Conservation (phyloP, 2,113 vertebrate genomes). For the Chrysochloris asiatica region DNA sequence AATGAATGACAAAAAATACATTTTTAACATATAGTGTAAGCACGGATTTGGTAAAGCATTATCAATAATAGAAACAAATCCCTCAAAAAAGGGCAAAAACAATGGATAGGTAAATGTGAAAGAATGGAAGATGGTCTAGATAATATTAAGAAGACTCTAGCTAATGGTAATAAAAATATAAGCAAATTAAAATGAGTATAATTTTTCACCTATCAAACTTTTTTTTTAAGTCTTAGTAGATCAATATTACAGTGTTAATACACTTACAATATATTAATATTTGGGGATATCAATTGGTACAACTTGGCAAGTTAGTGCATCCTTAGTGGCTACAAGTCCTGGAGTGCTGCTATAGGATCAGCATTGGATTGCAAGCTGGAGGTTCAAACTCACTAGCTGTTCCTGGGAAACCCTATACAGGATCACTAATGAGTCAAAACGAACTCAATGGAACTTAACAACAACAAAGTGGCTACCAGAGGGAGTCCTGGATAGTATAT, state of each 20-base stretch:
- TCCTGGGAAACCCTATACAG: too few relatives aligned
- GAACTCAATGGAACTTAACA: too few relatives aligned
- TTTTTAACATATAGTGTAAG: slow-evolving; percentile 16
- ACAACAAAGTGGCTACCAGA: too few relatives aligned
- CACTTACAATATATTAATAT: background rate
- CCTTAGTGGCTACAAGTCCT: background rate
- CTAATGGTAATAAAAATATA: background rate
- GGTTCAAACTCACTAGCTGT: too few relatives aligned
- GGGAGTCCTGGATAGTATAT: background rate
- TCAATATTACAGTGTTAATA: background rate
- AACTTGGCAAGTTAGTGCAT: background rate
- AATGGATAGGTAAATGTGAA: background rate
- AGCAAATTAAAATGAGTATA: background rate
- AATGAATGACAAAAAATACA: background rate
- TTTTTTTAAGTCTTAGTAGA: too few relatives aligned
- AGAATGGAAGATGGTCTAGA: background rate
- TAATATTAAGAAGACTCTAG: background rate
- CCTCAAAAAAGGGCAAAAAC: slow-evolving; percentile 2
- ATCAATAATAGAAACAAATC: background rate
- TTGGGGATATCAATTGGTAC: background rate
- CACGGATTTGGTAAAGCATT: background rate
- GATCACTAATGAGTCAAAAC: too few relatives aligned
- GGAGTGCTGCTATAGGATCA: too few relatives aligned
- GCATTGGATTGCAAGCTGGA: too few relatives aligned
- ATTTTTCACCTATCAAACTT: background rate